Evolutionary conservation across 2,888 invertebrate genomes (phyloP).

Genomic region (Xylocampa areola): DNA sequence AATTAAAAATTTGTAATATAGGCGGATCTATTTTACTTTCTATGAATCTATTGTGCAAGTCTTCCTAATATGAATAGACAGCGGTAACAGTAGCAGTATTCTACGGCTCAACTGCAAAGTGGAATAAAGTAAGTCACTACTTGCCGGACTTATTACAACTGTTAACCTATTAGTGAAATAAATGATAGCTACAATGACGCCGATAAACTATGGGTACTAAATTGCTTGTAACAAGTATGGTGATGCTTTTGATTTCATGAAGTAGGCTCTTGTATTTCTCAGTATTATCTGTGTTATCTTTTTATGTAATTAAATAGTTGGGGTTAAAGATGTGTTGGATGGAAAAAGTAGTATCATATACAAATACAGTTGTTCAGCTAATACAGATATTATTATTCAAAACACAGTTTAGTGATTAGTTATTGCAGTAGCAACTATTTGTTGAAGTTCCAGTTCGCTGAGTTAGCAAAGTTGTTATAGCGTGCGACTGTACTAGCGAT

Average conservation of each 20-base stretch:
- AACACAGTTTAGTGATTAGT: slow-evolving; percentile 3
- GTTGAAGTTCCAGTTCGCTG: neutral
- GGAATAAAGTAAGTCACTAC: slow-evolving; percentile 9
- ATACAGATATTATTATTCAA: slow-evolving; percentile 32
- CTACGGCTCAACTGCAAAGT: slow-evolving; percentile 9
- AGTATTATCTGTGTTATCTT: slow-evolving; percentile 39
- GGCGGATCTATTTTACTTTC: no score
- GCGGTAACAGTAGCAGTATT: neutral
- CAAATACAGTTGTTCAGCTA: slow-evolving; percentile 24
- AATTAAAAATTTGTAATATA: no score
- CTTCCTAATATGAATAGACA: no score
- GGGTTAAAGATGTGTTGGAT: slow-evolving; percentile 29
- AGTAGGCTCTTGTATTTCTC: slow-evolving; percentile 32
- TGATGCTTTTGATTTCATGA: slow-evolving; percentile 21
- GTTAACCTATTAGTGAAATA: slow-evolving; percentile 5
- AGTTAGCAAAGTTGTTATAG: slow-evolving; percentile 1
- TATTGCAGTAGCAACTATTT: neutral
- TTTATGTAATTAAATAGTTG: slow-evolving; percentile 46
- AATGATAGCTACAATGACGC: slow-evolving; percentile 20
- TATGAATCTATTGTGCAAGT: no score
- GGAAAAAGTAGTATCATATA: slow-evolving; percentile 27
- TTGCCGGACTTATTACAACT: neutral
- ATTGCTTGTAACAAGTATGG: slow-evolving; percentile 15
- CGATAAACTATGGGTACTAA: slow-evolving; percentile 17
- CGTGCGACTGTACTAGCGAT: slow-evolving; percentile 4